A percentile compares a stretch with the other conserved stretches of the same genome.
phyloP scores from a whole-genome alignment of 2,113 vertebrate genomes.

The Reinhardtius hippoglossoides region DNA sequence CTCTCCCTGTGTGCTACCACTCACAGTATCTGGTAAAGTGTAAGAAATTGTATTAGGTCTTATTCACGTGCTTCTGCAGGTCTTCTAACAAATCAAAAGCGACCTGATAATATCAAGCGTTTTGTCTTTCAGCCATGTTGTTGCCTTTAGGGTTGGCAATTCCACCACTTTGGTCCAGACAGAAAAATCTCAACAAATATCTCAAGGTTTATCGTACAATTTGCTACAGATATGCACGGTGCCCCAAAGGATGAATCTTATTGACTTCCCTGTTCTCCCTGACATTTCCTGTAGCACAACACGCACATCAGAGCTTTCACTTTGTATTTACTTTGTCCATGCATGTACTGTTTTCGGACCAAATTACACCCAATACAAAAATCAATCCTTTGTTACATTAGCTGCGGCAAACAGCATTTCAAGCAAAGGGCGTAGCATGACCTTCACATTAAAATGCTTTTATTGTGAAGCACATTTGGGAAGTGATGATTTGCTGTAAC shows the following conservation, averaged over 20 bases:
- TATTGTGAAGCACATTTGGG: conserved; percentile 7
- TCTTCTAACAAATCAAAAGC: neutral
- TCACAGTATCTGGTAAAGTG: neutral
- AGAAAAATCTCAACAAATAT: neutral
- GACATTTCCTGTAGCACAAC: neutral
- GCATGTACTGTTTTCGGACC: neutral
- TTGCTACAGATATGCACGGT: neutral
- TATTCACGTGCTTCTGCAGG: neutral
- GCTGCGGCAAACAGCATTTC: neutral
- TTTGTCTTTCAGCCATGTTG: neutral
- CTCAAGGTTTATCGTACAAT: neutral
- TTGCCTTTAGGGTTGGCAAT: neutral
- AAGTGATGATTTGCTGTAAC: neutral
- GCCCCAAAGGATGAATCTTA: neutral
- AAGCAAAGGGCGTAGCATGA: neutral
- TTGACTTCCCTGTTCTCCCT: neutral
- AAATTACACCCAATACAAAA: neutral
- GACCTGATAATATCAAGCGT: no score
- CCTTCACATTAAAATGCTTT: conserved; percentile 7
- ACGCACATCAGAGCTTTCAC: neutral
- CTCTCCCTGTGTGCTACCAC: no score
- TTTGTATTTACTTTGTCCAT: neutral
- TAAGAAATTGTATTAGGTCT: neutral
- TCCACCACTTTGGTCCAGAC: neutral
- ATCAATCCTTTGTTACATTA: neutral